Base-by-base conservation (phyloP, 2,113 vertebrate species). In the Nematolebias whitei region DNA sequence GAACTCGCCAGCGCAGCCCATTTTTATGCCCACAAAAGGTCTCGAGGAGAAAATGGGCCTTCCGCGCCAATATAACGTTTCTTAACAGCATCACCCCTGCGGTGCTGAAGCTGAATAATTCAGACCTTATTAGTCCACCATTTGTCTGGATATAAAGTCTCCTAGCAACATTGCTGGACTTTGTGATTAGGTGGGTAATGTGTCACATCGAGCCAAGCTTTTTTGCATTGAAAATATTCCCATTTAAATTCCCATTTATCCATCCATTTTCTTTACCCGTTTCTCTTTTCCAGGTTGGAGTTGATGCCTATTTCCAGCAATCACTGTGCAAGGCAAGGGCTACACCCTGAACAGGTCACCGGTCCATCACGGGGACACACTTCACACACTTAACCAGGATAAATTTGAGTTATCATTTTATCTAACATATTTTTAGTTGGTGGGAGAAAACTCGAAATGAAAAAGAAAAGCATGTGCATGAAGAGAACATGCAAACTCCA, bases 131-230 rank as follows among this genome's bases (percentile, higher is more conserved):
- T 87, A 84, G 80, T 78, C 61, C 60, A 22, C 60, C 63, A 72
- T 86, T 87, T 84, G 68, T 71, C 71, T 71, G 63, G 71, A 82
- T 67, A 78, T 71, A 71, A 85, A 76, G 73, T 79, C 76, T 88
- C 75, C 75, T 64, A 73, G 85, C 70, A 79, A 83, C 69, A 66
- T 80, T 67, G 71, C 47, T 13, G 9, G 67, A 61, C 47, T 43
- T 59, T 79, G 63, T 59, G 55, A 71, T 72, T 68, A 63, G 50
- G 44, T 67, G 16, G 38, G 63, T 61, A 50, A 47, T 67, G 29
- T 32, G 72, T 71, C 78, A 74, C 19, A 51, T 18, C 54, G 41
- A 64, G 23, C 24, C 15, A 1, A 22, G 61, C 13, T 47, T 45
- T n/a, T 35, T 47, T 50, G 60, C 22, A 61, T 35, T 49, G 45